Evolutionary conservation across 2,888 invertebrate species (phyloP).

Genomic region (Isoperla grammatica): DNA sequence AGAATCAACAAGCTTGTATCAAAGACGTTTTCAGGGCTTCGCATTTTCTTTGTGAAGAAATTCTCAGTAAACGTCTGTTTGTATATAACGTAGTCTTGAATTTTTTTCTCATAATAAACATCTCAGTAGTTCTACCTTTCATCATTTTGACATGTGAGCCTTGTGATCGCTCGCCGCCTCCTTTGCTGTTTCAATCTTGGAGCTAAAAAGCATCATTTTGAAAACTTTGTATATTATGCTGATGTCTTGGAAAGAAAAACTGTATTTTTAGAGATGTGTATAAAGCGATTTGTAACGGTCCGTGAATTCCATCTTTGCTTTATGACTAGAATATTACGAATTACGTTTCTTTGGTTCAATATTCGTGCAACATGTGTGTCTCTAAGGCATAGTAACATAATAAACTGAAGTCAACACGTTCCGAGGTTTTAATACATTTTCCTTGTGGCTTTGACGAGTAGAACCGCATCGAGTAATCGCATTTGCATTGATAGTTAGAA

Average conservation of each 20-base stretch:
- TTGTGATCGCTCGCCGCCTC: constrained; percentile 10
- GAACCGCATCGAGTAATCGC: too few species aligned
- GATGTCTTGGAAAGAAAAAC: constrained; percentile 9
- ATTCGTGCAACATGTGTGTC: too few species aligned
- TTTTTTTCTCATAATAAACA: constrained; percentile 6
- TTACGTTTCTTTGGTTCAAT: too few species aligned
- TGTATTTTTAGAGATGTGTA: constrained; percentile 17
- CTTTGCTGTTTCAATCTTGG: constrained; percentile 11
- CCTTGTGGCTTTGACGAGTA: too few species aligned
- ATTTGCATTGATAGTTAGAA: too few species aligned
- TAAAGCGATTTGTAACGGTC: background rate
- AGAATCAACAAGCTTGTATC: too few species aligned
- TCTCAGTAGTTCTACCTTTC: constrained; percentile 11
- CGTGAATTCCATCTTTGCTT: too few species aligned
- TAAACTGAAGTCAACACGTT: too few species aligned
- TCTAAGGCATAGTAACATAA: too few species aligned
- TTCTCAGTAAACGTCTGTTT: constrained; percentile 12
- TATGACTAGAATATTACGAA: too few species aligned
- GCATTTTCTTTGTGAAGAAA: constrained; percentile 5
- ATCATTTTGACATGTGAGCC: constrained; percentile 13
- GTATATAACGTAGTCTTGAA: constrained; percentile 5
- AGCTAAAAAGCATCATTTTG: constrained; percentile 8
- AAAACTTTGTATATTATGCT: constrained; percentile 11
- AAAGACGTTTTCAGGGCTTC: too few species aligned
- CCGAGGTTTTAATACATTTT: too few species aligned